A percentile compares a stretch with the other conserved stretches of the same genome.
Conservation (phyloP, 2,797 vertebrate species). For the Coregonus ussuriensis region DNA sequence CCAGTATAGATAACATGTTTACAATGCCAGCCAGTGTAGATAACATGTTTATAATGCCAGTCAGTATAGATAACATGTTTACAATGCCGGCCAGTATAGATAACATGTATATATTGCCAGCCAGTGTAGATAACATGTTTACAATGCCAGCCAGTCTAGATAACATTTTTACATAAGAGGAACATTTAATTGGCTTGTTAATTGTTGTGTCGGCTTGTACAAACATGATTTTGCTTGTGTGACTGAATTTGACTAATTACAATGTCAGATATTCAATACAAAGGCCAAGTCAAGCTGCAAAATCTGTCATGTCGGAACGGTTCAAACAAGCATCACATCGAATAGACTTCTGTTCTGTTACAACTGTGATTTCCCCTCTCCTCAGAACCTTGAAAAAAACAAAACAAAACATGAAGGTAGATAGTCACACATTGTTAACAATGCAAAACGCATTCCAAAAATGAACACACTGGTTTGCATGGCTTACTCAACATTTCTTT, state of each 20-base stretch:
- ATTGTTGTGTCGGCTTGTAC: conserved; percentile 6
- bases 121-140: too few relatives aligned
- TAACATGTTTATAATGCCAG: too few relatives aligned
- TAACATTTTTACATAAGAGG: background rate
- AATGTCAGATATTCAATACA: background rate
- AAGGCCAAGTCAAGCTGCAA: conserved; percentile 7
- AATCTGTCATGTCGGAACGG: background rate
- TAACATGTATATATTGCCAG: too few relatives aligned
- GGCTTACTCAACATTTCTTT: background rate
- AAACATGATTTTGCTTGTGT: background rate
- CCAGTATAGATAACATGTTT: too few relatives aligned
- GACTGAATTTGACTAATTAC: background rate
- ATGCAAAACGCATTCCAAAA: background rate
- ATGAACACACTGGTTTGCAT: too few relatives aligned
- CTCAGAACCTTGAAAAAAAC: background rate
- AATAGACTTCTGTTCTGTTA: background rate
- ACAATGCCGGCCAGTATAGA: too few relatives aligned
- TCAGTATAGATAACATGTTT: too few relatives aligned
- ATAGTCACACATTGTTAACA: background rate
- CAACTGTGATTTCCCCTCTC: background rate
- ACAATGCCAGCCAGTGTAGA: too few relatives aligned
- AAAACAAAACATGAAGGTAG: background rate
- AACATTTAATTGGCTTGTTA: conserved; percentile 1
- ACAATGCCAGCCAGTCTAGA: too few relatives aligned
- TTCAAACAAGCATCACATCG: background rate